Percentiles rank a stretch among this genome's conserved stretches.
These are phyloP conservation scores for Microtus ochrogaster DNA, from an alignment of 2,113 vertebrate species.

Conservation along the genomic window DNA sequence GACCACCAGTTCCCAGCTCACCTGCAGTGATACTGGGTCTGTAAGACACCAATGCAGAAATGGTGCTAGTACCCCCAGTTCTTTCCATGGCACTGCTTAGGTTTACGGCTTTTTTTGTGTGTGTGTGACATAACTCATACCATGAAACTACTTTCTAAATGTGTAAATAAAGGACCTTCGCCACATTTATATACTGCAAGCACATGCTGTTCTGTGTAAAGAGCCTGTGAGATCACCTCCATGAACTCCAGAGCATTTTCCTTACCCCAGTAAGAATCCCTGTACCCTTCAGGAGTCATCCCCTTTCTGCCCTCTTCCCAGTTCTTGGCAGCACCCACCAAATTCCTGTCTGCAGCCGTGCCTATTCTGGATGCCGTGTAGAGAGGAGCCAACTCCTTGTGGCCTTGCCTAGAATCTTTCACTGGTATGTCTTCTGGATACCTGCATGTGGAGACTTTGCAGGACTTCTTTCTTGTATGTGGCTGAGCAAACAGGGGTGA, in stretches of 20 bases:
- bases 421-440: not conserved
- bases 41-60: not conserved
- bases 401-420: not conserved
- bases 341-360: rapidly evolving
- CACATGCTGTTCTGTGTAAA: not conserved
- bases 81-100: rapidly evolving
- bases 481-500: rapidly evolving
- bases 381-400: rapidly evolving
- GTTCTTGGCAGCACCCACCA: not conserved
- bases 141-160: not conserved
- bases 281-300: not conserved
- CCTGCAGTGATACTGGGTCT: not conserved
- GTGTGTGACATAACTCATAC: not conserved
- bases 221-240: rapidly evolving
- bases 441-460: rapidly evolving
- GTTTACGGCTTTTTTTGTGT: not conserved
- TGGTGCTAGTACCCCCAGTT: not conserved
- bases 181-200: too few relatives aligned
- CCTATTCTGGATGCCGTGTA: rapidly evolving
- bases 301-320: not conserved
- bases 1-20: rapidly evolving
- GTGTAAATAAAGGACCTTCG: rapidly evolving
- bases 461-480: not conserved
- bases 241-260: not conserved
- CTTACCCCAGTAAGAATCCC: not conserved